Conservation (phyloP, 2,888 invertebrate species). For the Pyrrhosoma nymphula region DNA sequence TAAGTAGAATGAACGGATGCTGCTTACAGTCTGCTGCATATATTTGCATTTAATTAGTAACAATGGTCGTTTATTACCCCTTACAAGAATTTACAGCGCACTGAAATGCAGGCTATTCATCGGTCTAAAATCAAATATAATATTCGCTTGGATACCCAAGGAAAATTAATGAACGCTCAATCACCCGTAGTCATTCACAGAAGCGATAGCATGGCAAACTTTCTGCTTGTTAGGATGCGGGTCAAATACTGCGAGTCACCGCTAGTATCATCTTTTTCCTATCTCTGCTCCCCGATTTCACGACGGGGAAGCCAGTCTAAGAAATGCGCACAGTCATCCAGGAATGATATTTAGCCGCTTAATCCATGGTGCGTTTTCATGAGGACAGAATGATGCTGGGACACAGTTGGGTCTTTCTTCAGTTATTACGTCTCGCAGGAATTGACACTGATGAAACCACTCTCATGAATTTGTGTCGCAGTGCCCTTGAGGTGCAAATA, state of each 20-base stretch:
- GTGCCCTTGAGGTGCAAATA: neutral
- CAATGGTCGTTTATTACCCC: no score
- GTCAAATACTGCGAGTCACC: neutral
- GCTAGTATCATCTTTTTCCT: neutral
- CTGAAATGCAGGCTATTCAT: neutral
- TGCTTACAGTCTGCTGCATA: no score
- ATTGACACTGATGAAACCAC: neutral
- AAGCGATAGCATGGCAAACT: neutral
- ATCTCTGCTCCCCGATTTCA: neutral
- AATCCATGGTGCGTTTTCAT: neutral
- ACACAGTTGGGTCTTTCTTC: neutral
- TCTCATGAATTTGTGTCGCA: neutral
- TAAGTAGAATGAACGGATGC: no score
- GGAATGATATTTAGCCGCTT: neutral
- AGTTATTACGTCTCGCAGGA: neutral
- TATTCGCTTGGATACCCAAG: neutral
- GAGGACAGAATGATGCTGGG: neutral
- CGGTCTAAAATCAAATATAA: neutral
- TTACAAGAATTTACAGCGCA: neutral
- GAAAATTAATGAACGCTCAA: neutral
- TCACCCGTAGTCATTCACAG: neutral
- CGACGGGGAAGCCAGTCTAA: neutral
- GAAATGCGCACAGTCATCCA: neutral
- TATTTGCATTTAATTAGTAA: no score
- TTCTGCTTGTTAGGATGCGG: neutral